Base-by-base conservation (phyloP, 2,888 invertebrate species). In the Smittia aterrima region DNA sequence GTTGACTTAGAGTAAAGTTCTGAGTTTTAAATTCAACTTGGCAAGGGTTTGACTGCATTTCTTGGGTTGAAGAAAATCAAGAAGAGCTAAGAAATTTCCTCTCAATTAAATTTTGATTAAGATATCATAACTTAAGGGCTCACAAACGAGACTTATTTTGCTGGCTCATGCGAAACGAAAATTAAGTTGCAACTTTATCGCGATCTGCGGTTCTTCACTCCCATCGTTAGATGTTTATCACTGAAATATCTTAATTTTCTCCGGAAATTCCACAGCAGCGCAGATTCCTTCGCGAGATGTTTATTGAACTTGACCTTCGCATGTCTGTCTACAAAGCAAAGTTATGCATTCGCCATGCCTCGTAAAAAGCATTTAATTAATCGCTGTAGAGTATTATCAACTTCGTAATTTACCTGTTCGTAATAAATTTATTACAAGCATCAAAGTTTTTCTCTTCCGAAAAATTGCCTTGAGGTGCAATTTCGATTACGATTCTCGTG, bases 21-120 rank as follows among this genome's bases (percentile, higher is more conserved):
- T n/a, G n/a, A n/a, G n/a, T n/a, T n/a, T n/a, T n/a, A n/a, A n/a
- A n/a, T n/a, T n/a, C n/a, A n/a, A n/a, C n/a, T n/a, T n/a, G n/a
- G n/a, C n/a, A n/a, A n/a, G n/a, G n/a, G n/a, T n/a, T n/a, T n/a
- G n/a, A n/a, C n/a, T n/a, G n/a, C n/a, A n/a, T n/a, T n/a, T n/a
- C n/a, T n/a, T n/a, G n/a, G n/a, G n/a, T n/a, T n/a, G n/a, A n/a
- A n/a, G n/a, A n/a, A n/a, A n/a, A n/a, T n/a, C n/a, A n/a, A n/a
- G n/a, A n/a, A n/a, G n/a, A n/a, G n/a, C n/a, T n/a, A n/a, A n/a
- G n/a, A n/a, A n/a, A 47, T 16, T 47, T 47, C 16, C 64, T n/a
- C 27, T 1, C 64, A 64, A 64, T 64, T 24, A 64, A 64, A 24
- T 64, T 64, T 64, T 64, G 64, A 64, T 64, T 64, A 64, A 24